phyloP scores from a whole-genome alignment of 2,888 invertebrate species.

The Napeogenes sylphis region DNA sequence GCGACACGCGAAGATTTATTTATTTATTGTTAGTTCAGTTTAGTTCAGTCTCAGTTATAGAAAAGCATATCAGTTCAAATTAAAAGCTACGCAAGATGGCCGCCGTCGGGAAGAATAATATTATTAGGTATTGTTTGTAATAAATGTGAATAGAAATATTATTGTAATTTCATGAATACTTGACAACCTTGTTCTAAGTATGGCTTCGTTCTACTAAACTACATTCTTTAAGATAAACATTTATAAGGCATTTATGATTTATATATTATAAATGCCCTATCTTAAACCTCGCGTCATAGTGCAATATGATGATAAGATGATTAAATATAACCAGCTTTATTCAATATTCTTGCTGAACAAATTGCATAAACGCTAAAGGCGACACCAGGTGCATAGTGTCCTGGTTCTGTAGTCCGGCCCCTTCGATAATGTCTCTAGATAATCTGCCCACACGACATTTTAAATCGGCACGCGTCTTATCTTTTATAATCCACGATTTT shows the following conservation, averaged over 20 bases:
- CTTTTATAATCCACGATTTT: conserved; percentile 25
- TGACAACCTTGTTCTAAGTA: too few relatives aligned
- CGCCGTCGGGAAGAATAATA: too few relatives aligned
- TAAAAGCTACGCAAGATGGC: too few relatives aligned
- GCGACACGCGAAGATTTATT: conserved; percentile 25
- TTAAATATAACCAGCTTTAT: too few relatives aligned
- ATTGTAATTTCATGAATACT: too few relatives aligned
- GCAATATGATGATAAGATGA: not conserved
- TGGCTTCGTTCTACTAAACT: too few relatives aligned
- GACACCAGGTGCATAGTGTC: conserved; percentile 33
- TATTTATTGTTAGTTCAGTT: conserved; percentile 24
- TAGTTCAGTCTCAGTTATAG: not conserved
- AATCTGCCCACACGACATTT: conserved; percentile 47
- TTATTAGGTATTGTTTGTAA: too few relatives aligned
- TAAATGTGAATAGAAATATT: too few relatives aligned
- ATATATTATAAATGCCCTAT: too few relatives aligned
- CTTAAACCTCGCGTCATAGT: too few relatives aligned
- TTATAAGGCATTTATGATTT: too few relatives aligned
- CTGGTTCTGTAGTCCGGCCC: conserved; percentile 39
- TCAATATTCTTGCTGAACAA: conserved; percentile 16
- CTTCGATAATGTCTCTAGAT: conserved; percentile 42
- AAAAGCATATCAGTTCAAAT: not conserved
- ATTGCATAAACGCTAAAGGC: conserved; percentile 21
- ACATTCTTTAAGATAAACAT: too few relatives aligned
- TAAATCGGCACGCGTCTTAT: conserved; percentile 31